Evolutionary conservation across 2,888 invertebrate species (phyloP).

Genomic region (Tetragonula carbonaria): DNA sequence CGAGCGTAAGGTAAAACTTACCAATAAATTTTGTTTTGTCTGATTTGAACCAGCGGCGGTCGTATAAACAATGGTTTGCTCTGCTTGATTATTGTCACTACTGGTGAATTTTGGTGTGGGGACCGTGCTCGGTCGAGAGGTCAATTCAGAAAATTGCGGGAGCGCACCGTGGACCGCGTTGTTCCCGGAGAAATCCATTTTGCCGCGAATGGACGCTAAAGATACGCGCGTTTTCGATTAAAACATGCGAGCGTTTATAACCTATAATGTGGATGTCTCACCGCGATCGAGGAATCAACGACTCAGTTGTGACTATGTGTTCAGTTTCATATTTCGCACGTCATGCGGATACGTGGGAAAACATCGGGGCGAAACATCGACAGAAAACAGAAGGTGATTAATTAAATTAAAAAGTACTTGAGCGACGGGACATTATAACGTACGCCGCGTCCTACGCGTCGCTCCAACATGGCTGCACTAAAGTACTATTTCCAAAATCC

Average conservation of each 20-base stretch:
- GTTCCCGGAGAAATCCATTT: constrained; percentile 80
- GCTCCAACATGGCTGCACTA: constrained; percentile 71
- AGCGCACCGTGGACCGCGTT: constrained; percentile 75
- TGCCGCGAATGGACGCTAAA: background rate
- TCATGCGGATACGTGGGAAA: background rate
- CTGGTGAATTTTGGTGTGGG: constrained; percentile 70
- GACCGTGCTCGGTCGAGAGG: constrained; percentile 71
- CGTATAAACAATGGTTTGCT: constrained; percentile 76
- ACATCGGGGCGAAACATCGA: constrained; percentile 24
- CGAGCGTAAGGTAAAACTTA: constrained; percentile 27
- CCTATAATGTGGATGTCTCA: constrained; percentile 53
- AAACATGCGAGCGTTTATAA: constrained; percentile 58
- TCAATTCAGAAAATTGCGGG: constrained; percentile 81
- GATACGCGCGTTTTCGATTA: constrained; percentile 38
- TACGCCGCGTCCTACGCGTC: constrained; percentile 72
- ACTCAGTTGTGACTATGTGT: constrained; percentile 42
- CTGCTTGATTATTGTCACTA: constrained; percentile 63
- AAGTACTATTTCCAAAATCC: constrained; percentile 37
- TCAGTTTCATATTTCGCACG: constrained; percentile 52
- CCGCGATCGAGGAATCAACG: constrained; percentile 22
- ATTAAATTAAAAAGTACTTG: constrained; percentile 69
- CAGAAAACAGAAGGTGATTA: constrained; percentile 44
- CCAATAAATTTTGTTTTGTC: constrained; percentile 75
- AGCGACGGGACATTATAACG: constrained; percentile 64
- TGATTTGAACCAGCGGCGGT: constrained; percentile 73